These are phyloP conservation scores for Pitta sordida DNA, from an alignment of 2,113 vertebrate genomes.

Conservation along the genomic window DNA sequence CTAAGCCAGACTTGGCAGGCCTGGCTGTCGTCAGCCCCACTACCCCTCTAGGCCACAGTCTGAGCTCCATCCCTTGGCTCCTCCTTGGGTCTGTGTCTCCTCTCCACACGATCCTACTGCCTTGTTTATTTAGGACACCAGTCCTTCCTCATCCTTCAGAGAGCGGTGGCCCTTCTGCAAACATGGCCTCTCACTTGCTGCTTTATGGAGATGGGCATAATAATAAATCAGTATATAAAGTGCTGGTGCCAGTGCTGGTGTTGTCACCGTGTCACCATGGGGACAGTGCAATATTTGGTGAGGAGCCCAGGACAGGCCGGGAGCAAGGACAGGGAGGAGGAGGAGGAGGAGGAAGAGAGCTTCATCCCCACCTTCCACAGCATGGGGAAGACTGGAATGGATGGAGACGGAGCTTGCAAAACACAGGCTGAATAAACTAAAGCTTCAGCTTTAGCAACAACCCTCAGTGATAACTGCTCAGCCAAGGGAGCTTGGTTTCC, in stretches of 20 bases:
- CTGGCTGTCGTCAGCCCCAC: not conserved
- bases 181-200: rapidly evolving
- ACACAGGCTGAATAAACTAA: not conserved
- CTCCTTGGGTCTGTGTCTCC: not conserved
- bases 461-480: not conserved
- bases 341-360: not conserved
- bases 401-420: not conserved
- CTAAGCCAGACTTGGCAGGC: not conserved
- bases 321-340: not conserved
- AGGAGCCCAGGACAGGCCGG: not conserved
- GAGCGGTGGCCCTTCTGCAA: not conserved
- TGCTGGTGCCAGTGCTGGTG: not conserved
- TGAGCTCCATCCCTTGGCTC: not conserved
- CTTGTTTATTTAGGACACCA: not conserved
- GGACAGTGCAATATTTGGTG: not conserved
- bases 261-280: rapidly evolving
- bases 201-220: not conserved
- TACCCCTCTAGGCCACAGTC: not conserved
- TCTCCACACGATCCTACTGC: not conserved
- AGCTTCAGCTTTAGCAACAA: not conserved
- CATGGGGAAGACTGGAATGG: not conserved
- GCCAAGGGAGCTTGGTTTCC: not conserved
- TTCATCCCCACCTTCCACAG: not conserved
- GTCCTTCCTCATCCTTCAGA: not conserved
- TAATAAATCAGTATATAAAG: not conserved